Evolutionary conservation across 2,888 invertebrate species (phyloP).

Genomic region (Physocephala rufipes): DNA sequence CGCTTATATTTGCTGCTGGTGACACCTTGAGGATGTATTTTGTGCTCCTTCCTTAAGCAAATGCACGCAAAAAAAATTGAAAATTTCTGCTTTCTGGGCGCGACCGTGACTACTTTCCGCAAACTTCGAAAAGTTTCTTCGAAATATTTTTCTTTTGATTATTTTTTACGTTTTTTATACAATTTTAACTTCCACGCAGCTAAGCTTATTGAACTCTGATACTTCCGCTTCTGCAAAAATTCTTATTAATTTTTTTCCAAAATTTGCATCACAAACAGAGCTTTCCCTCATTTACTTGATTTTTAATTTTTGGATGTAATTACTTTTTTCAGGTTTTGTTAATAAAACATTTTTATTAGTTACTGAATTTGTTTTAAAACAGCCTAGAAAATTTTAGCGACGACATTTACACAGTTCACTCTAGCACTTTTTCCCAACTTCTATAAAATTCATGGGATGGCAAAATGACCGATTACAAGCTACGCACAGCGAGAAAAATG

Average conservation of each 20-base stretch:
- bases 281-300: conserved; percentile 2
- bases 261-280: neutral
- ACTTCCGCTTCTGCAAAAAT: conserved; percentile 11
- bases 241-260: conserved; percentile 8
- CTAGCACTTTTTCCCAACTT: conserved; percentile 9
- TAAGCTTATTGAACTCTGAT: neutral
- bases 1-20: neutral
- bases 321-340: neutral
- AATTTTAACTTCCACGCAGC: neutral
- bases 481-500: conserved; percentile 9
- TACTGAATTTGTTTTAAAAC: neutral
- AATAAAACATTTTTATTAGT: neutral
- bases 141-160: neutral
- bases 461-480: conserved; percentile 5
- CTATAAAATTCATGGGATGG: conserved; percentile 9
- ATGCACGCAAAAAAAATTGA: neutral
- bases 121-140: neutral
- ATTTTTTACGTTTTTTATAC: neutral
- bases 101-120: neutral
- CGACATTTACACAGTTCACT: neutral
- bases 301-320: neutral
- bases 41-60: neutral
- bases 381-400: conserved; percentile 13
- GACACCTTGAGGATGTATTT: neutral
- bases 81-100: neutral